Evolutionary conservation across 2,113 vertebrate species (phyloP).

Genomic region (Ptyas mucosa): DNA sequence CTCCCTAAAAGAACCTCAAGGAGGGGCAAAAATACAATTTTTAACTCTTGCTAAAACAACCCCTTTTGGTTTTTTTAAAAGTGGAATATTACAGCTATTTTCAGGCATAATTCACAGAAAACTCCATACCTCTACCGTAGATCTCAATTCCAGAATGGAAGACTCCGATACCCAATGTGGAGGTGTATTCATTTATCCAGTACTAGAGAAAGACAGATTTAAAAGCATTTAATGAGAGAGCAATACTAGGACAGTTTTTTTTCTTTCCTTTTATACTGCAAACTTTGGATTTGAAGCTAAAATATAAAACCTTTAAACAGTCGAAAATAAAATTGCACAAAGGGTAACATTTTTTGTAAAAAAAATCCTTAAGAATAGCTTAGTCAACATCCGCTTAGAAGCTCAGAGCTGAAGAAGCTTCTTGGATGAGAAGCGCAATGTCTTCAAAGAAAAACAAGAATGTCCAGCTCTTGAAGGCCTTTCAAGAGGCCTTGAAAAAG

Average conservation of each 20-base stretch:
- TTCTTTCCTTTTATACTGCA: slow-evolving; percentile 17
- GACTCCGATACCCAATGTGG: slow-evolving; percentile 91
- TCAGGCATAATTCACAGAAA: slow-evolving; percentile 30
- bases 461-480: too few species aligned
- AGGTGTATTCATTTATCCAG: slow-evolving; percentile 96
- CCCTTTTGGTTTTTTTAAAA: fast-evolving
- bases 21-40: background rate
- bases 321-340: background rate
- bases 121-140: slow-evolving; percentile 85
- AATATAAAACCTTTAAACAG: background rate
- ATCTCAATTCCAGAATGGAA: slow-evolving; percentile 95
- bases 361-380: background rate
- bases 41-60: too few species aligned
- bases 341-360: background rate
- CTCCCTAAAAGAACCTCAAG: background rate
- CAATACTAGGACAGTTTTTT: background rate
- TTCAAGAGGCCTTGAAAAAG: too few species aligned
- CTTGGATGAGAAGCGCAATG: too few species aligned
- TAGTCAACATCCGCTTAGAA: background rate
- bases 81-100: background rate
- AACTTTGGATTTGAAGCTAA: background rate
- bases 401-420: too few species aligned
- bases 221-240: slow-evolving; percentile 45
- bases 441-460: too few species aligned
- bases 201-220: slow-evolving; percentile 73